Base-by-base conservation (phyloP, 2,797 vertebrate genomes). In the Simalia tracyae region DNA sequence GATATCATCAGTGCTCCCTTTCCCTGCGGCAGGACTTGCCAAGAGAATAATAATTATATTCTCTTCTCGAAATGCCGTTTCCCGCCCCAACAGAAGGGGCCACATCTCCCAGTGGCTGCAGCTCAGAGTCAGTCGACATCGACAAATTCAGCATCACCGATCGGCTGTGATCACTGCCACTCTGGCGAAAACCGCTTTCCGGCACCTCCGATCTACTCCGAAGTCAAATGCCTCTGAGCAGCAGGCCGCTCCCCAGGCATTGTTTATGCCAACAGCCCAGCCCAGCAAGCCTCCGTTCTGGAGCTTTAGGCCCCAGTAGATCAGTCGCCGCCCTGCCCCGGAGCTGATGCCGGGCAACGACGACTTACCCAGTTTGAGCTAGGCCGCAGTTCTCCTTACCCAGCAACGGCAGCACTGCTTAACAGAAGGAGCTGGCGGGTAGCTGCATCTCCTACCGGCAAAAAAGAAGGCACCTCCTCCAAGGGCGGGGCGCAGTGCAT, bases 211-310 rank as follows among this genome's bases (percentile, higher is more conserved):
- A 26, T 81, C 5, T 11, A 90, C 61, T 46, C 28, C 5, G 42
- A 60, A 24, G 76, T 61, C 68, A 15, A 76, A 11, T 2, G 26
- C 17, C 4, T 56, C 31, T 1, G 76, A n/a, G 54, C 81, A 89
- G 93, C 91, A 93, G 94, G 94, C 95, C 91, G 60, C 86, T 89
- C 89, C 42, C 84, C 76, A 88, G 66, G 92, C 95, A 95, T 96
- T 95, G 95, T 95, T 24, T 72, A 86, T 42, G 12, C 31, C 12
- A 19, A 50, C 57, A 24, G 19, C 42, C 89, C 86, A 59, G 89
- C 57, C 66, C 86, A 66, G 63, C 86, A 54, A 61, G n/a, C 87
- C 89, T 36, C 26, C 11, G 4, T n/a, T 19, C 91, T 57, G 19
- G 54, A 9, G 6, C 61, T 88, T 84, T 26, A 57, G 56, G 63